Percentiles rank a stretch among this genome's conserved stretches.
These are phyloP conservation scores for Chromobotia macracanthus DNA, from an alignment of 2,797 vertebrate species.

Conservation along the genomic window DNA sequence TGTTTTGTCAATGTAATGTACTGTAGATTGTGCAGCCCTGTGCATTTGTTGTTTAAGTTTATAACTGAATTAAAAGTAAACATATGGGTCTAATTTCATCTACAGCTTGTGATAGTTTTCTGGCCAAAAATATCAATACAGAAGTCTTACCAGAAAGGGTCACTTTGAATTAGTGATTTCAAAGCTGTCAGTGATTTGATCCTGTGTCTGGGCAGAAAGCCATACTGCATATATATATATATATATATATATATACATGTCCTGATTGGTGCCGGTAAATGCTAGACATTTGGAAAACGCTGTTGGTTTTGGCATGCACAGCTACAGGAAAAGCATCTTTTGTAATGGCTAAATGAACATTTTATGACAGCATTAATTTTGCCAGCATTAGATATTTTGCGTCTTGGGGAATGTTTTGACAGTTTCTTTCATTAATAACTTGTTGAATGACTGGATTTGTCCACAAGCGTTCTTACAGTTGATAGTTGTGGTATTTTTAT, in stretches of 20 bases:
- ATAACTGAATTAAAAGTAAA: neutral
- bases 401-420: neutral
- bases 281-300: neutral
- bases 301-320: neutral
- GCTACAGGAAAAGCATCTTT: neutral
- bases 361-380: neutral
- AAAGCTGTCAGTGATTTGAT: conserved; percentile 73
- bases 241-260: neutral
- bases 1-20: neutral
- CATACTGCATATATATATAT: conserved; percentile 12
- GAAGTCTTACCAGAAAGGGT: conserved; percentile 68
- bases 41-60: conserved; percentile 2
- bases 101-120: conserved; percentile 68
- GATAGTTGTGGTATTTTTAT: conserved; percentile 5
- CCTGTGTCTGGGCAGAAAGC: conserved; percentile 50
- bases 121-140: conserved; percentile 70
- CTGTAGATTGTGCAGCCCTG: neutral
- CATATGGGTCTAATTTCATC: conserved; percentile 41
- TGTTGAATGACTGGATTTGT: conserved; percentile 26
- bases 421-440: neutral
- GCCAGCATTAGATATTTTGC: too few relatives aligned
- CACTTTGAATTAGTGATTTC: conserved; percentile 53
- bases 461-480: conserved; percentile 5
- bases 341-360: neutral
- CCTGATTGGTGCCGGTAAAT: neutral